Evolutionary conservation across 2,797 vertebrate species (phyloP), one percentile per base, ranked within the genome.

Genomic region (Clarias platycephalus): DNA sequence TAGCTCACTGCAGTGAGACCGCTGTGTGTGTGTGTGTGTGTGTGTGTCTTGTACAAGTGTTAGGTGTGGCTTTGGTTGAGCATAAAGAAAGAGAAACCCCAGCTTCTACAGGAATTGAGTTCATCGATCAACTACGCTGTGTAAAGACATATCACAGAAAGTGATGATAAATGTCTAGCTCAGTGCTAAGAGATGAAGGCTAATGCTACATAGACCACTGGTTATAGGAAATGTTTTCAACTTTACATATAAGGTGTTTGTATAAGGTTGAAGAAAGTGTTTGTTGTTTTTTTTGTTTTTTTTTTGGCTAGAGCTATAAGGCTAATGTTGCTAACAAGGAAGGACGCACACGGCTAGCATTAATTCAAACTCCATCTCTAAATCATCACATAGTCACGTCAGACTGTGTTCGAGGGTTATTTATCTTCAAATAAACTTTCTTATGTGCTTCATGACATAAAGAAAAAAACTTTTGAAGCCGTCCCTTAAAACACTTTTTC

Each of bases 101-200:
- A 90, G 80, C 91, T 93, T 91, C 93, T 92, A 88, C 90, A 75
- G 90, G 96, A 97, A 98, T 96, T 96, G 95, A 96, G 93, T 96
- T 96, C 95, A 97, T 96, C 96, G 96, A 97, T 97, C 96, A 97
- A 94, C 93, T 86, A 93, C 91, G 85, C 82, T 84, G 84, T 83
- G 78, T 91, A 85, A 53, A 0, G n/a, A 70, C n/a, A 84, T 53
- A 82, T 76, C 82, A 71, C 77, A 57, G 89, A 84, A 2, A 86
- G 37, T 77, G 57, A 40, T 24, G 7, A 62, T 55, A 31, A 74
- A 74, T 31, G n/a, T 26, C 44, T 53, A 76, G 74, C 72, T 55
- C 16, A 4, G 5, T 62, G 57, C 76, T 78, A 62, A 78, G 31
- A 7, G 4, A 16, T 8, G 49, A 26, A 68, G 16, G 40, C 70